Evolutionary conservation across 2,113 vertebrate species (phyloP).

Genomic region (Nesospiza acunhae): DNA sequence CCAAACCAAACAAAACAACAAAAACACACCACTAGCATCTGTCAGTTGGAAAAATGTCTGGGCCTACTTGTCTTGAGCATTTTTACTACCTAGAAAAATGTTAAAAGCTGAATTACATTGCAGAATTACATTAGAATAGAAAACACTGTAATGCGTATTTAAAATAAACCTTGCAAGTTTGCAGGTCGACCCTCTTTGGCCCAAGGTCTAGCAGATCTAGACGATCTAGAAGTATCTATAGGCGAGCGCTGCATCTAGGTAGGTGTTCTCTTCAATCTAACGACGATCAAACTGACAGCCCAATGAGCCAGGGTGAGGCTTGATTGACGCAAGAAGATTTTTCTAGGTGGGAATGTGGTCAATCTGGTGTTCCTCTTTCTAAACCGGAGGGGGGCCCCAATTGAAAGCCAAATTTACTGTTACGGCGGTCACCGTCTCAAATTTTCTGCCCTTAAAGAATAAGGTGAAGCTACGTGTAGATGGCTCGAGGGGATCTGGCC

Average conservation of each 20-base stretch:
- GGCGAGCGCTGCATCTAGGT: slow-evolving; percentile 93
- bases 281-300: slow-evolving; percentile 93
- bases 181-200: slow-evolving; percentile 95
- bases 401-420: slow-evolving; percentile 90
- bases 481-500: slow-evolving; percentile 90
- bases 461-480: slow-evolving; percentile 90
- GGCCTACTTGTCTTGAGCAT: slow-evolving; percentile 75
- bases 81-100: slow-evolving; percentile 82
- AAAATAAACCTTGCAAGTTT: slow-evolving; percentile 97
- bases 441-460: slow-evolving; percentile 88
- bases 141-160: slow-evolving; percentile 91
- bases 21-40: slow-evolving; percentile 61
- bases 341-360: slow-evolving; percentile 90
- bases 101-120: slow-evolving; percentile 83
- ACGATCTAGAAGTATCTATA: slow-evolving; percentile 94
- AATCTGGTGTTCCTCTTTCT: slow-evolving; percentile 91
- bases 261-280: slow-evolving; percentile 94
- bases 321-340: slow-evolving; percentile 94
- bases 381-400: slow-evolving; percentile 88
- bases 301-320: slow-evolving; percentile 93
- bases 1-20: neutral
- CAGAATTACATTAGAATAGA: slow-evolving; percentile 82
- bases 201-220: slow-evolving; percentile 93
- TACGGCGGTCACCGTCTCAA: slow-evolving; percentile 87
- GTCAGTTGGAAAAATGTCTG: slow-evolving; percentile 70